Evolutionary conservation across 2,113 vertebrate genomes (phyloP), one percentile per base, ranked within the genome.

Genomic region (Lanius ludovicianus): DNA sequence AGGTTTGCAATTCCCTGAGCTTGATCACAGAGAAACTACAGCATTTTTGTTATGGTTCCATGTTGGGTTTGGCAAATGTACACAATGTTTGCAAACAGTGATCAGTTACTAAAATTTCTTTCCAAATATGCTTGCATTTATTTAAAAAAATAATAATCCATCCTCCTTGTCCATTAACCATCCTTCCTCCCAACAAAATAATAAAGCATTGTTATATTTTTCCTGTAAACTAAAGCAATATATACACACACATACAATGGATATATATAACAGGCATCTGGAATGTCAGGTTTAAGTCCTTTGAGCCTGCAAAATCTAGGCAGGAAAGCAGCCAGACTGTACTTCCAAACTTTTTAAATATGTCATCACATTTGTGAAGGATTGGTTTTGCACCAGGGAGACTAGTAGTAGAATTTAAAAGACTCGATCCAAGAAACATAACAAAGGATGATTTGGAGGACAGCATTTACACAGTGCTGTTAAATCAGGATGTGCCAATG

Each of bases 231-330:
- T 33, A 46, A 84, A 73, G 33, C 33, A 69, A 70, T 47, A 25
- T 14, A 23, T 14, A 53, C 8, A 47, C 14, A 60, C 20, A 64
- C 12, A 55, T 4, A 56, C 6, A 68, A 27, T 0, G 0, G 9
- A 52, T 44, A 67, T 33, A 62, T 64, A 56, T 39, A 35, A 52
- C 2, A 69, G 19, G 17, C 31, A 55, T 76, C 41, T 49, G n/a
- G 28, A 90, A 56, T 39, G 31, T 77, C n/a, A 78, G 35, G 41
- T 59, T 59, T n/a, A 81, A 84, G 19, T 52, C 44, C 30, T 87
- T 84, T 2, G 5, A 90, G 78, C 30, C 37, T 70, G 41, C 4
- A 6, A n/a, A 80, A 39, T 49, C 28, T 30, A 81, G 63, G 28
- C 50, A 89, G 74, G 39, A 75, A 74, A 80, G 30, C 9, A 88